Conservation (phyloP, 2,888 invertebrate genomes). For the Lomographa bimaculata region DNA sequence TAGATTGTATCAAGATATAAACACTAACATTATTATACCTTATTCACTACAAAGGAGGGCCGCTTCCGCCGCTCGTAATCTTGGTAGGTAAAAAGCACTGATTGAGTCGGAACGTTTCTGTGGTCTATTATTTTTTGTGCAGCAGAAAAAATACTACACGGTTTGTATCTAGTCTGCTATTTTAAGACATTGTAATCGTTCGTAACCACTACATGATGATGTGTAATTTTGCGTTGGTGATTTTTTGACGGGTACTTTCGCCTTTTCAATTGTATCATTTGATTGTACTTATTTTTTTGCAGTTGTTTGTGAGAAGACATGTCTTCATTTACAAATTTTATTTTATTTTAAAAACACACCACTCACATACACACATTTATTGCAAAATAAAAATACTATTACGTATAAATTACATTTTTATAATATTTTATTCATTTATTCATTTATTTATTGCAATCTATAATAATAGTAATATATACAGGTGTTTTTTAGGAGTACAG, state of each 20-base stretch:
- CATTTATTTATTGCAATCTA: too few species aligned
- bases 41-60: constrained; percentile 39
- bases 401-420: too few species aligned
- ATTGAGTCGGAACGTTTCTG: constrained; percentile 30
- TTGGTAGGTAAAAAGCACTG: constrained; percentile 30
- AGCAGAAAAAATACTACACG: constrained; percentile 10
- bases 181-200: constrained; percentile 7
- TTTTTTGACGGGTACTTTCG: background rate
- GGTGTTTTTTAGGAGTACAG: too few species aligned
- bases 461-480: too few species aligned
- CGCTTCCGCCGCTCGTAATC: constrained; percentile 19
- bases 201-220: constrained; percentile 12
- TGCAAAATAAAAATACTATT: too few species aligned
- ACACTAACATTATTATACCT: constrained; percentile 46
- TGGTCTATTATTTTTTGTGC: constrained; percentile 21
- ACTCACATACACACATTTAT: too few species aligned
- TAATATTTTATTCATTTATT: too few species aligned
- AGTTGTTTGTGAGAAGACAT: too few species aligned
- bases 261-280: too few species aligned
- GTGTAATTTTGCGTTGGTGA: background rate
- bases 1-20: constrained; percentile 46
- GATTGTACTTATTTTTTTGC: too few species aligned
- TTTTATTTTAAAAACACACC: too few species aligned
- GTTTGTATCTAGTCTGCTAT: constrained; percentile 2
- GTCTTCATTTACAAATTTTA: too few species aligned